These are phyloP conservation scores for Hemitrygon akajei DNA, from an alignment of 2,797 vertebrate species.

Conservation along the genomic window DNA sequence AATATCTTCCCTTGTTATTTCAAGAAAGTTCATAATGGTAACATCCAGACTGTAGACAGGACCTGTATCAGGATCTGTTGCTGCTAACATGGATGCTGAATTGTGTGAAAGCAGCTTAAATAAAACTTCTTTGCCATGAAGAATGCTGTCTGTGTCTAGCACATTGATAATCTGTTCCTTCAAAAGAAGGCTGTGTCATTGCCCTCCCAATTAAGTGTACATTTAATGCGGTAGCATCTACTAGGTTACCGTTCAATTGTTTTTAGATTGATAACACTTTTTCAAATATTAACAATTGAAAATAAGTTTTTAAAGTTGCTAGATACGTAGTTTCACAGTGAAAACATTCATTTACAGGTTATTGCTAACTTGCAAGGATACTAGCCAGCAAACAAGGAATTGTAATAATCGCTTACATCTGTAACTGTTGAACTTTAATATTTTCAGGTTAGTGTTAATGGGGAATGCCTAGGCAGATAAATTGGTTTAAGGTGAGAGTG, in stretches of 20 bases:
- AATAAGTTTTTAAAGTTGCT: background rate
- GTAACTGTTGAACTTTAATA: background rate
- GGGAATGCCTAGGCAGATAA: background rate
- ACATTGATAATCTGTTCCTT: background rate
- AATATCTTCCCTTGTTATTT: background rate
- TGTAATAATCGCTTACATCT: background rate
- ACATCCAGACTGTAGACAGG: background rate
- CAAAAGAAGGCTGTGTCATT: background rate
- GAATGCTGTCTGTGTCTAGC: too few relatives aligned
- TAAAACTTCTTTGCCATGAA: background rate
- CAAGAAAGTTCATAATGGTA: background rate
- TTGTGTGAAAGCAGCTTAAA: background rate
- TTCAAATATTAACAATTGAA: background rate
- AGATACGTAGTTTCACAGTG: background rate
- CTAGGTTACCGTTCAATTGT: background rate
- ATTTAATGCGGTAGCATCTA: background rate
- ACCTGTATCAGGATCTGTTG: background rate
- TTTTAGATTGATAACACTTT: background rate
- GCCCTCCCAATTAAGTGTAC: background rate
- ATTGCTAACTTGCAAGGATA: background rate
- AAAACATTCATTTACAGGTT: background rate
- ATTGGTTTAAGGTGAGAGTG: background rate
- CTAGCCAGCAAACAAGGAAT: background rate
- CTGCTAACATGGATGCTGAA: background rate
- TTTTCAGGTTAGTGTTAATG: background rate